Evolutionary conservation across 2,888 invertebrate genomes (phyloP).

Genomic region (Chymomyza fuscimana): DNA sequence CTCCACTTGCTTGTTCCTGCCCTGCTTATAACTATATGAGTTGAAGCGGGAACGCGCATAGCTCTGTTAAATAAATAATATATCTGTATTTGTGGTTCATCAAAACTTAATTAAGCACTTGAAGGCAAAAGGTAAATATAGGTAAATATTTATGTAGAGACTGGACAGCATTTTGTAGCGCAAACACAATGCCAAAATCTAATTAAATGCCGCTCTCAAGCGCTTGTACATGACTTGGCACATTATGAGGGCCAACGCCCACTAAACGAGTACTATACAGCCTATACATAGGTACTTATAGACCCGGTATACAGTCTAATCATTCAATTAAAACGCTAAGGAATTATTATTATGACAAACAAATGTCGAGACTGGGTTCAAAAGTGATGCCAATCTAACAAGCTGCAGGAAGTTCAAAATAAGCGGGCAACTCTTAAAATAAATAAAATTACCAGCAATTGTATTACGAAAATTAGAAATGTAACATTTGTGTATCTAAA

Average conservation of each 20-base stretch:
- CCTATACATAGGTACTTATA: background rate
- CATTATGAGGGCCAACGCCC: conserved; percentile 52
- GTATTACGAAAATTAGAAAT: conserved; percentile 20
- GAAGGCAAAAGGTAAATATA: conserved; percentile 56
- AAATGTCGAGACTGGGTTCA: conserved; percentile 53
- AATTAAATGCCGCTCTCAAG: conserved; percentile 57
- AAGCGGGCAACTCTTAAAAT: background rate
- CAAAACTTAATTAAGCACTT: conserved; percentile 69
- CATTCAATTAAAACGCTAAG: conserved; percentile 74
- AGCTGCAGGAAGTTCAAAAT: conserved; percentile 57
- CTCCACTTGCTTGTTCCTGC: too few relatives aligned
- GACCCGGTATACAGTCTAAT: conserved; percentile 40
- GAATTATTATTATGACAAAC: conserved; percentile 68
- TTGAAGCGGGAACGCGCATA: background rate
- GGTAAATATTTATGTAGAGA: conserved; percentile 61
- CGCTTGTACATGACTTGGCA: conserved; percentile 57
- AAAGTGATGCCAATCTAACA: conserved; percentile 62
- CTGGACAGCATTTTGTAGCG: conserved; percentile 30
- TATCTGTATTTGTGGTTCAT: conserved; percentile 25
- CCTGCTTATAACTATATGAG: conserved; percentile 11
- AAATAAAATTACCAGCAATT: conserved; percentile 61
- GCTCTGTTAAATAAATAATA: conserved; percentile 61
- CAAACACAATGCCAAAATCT: conserved; percentile 41
- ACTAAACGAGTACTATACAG: conserved; percentile 33
- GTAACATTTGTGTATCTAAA: background rate